phyloP scores from a whole-genome alignment of 2,113 vertebrate species.

The Anoura caudifer region DNA sequence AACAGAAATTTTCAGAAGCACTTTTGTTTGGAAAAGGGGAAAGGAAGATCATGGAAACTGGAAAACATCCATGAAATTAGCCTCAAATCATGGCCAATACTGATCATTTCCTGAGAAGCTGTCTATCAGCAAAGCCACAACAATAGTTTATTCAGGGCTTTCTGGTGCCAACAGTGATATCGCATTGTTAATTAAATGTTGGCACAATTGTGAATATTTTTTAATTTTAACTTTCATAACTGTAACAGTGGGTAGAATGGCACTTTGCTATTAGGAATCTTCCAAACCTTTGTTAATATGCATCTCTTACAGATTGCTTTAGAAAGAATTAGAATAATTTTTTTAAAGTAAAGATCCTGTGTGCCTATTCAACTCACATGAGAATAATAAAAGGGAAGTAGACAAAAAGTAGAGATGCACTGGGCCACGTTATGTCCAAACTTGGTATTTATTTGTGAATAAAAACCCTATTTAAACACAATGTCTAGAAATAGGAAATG shows the following conservation, averaged over 20 bases:
- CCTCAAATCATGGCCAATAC: constrained; percentile 82
- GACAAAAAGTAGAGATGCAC: not conserved
- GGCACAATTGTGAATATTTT: not conserved
- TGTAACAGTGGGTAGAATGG: not conserved
- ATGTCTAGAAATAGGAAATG: constrained; percentile 9
- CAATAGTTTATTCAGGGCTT: constrained; percentile 45
- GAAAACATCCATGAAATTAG: constrained; percentile 89
- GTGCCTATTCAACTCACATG: not conserved
- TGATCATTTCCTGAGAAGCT: constrained; percentile 81
- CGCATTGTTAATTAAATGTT: not conserved
- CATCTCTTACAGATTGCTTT: not conserved
- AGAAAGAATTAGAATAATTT: not conserved
- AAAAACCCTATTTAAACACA: not conserved
- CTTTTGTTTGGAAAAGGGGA: constrained; percentile 82
- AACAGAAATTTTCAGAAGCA: constrained; percentile 95
- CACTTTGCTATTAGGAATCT: not conserved
- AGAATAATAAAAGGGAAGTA: not conserved
- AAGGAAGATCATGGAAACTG: constrained; percentile 80
- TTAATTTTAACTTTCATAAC: constrained; percentile 11
- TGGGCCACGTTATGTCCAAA: not conserved
- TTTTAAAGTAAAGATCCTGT: not conserved
- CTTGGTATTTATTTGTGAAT: not conserved
- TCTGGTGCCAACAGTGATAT: not conserved
- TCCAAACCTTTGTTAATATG: not conserved
- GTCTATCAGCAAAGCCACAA: constrained; percentile 75